These are phyloP conservation scores for Notarius lentiginosus DNA, from an alignment of 2,113 vertebrate species.

Conservation along the genomic window DNA sequence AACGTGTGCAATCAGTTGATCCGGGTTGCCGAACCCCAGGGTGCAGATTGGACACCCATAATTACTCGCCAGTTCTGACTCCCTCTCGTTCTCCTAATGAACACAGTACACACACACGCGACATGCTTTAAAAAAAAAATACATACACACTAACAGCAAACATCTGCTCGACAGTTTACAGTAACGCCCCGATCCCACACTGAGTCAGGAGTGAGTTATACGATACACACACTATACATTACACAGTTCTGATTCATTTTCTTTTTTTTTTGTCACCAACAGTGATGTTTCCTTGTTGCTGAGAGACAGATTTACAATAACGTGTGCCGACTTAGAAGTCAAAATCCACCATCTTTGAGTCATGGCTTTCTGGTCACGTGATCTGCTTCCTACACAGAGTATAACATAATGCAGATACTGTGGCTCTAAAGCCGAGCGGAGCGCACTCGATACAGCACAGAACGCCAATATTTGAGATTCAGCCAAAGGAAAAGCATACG, in stretches of 20 bases:
- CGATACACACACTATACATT: too few relatives aligned
- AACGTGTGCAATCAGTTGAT: constrained; percentile 90
- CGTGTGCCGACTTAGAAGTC: too few relatives aligned
- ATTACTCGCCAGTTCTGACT: constrained; percentile 62
- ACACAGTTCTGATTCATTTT: too few relatives aligned
- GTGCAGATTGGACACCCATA: constrained; percentile 90
- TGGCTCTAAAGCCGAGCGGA: not conserved
- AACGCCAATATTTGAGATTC: not conserved
- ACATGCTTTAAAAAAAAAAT: too few relatives aligned
- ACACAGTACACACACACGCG: constrained; percentile 38
- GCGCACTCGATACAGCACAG: not conserved
- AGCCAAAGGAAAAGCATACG: not conserved
- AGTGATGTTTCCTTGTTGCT: too few relatives aligned
- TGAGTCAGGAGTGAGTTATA: not conserved
- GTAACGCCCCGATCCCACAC: not conserved
- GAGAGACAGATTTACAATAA: too few relatives aligned
- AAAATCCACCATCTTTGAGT: too few relatives aligned
- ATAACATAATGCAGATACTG: not conserved
- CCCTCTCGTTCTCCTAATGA: constrained; percentile 72
- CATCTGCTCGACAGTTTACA: not conserved
- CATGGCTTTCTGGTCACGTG: not conserved
- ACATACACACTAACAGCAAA: not conserved
- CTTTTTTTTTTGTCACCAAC: too few relatives aligned
- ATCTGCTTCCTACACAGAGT: not conserved
- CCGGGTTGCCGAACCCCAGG: constrained; percentile 87